Conservation (phyloP, 2,113 vertebrate species). For the Girardinichthys multiradiatus region DNA sequence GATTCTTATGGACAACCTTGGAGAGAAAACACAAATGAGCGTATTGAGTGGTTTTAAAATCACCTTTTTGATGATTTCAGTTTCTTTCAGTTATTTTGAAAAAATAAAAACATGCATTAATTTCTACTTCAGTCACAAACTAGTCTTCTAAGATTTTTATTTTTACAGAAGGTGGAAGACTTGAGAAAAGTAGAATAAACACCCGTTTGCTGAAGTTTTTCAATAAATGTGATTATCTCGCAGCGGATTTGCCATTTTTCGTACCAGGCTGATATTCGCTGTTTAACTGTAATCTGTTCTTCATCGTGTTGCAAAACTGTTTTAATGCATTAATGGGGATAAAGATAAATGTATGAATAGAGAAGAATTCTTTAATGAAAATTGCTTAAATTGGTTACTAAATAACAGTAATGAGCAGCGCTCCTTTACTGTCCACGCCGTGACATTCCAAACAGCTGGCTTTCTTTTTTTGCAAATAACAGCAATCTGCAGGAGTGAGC, state of each 20-base stretch:
- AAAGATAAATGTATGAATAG: too few relatives aligned
- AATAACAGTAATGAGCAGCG: neutral
- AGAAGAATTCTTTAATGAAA: too few relatives aligned
- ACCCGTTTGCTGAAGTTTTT: neutral
- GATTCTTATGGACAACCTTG: neutral
- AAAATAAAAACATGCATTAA: too few relatives aligned
- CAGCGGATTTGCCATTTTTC: neutral
- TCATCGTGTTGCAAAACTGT: neutral
- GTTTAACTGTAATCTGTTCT: neutral
- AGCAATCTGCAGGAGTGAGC: neutral
- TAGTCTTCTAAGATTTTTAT: too few relatives aligned
- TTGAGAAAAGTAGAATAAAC: neutral
- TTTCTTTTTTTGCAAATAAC: neutral
- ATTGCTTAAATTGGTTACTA: too few relatives aligned
- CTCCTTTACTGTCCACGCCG: neutral
- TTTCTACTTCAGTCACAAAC: too few relatives aligned
- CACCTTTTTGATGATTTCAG: too few relatives aligned
- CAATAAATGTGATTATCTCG: neutral
- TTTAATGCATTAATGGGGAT: too few relatives aligned
- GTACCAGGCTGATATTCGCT: neutral
- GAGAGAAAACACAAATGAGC: neutral
- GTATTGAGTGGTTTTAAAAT: neutral
- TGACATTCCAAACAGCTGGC: too few relatives aligned
- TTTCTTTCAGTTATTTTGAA: too few relatives aligned
- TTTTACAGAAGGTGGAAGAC: neutral